phyloP scores from a whole-genome alignment of 2,797 vertebrate species.

The Sebastiscus tertius region DNA sequence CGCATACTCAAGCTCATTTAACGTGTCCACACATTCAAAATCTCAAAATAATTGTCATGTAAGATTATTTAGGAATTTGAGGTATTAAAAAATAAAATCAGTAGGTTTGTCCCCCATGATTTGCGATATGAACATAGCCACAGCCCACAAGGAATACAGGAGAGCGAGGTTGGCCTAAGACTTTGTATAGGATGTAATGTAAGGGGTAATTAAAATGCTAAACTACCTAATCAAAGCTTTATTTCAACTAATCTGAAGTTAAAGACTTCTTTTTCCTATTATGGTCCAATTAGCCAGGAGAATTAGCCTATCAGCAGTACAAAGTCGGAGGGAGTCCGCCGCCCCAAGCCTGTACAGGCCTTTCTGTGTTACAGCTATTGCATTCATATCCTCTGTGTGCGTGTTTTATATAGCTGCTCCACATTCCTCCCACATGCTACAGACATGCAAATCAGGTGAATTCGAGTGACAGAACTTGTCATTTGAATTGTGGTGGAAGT shows the following conservation, averaged over 20 bases:
- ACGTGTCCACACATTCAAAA: background rate
- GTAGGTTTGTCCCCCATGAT: background rate
- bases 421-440: slow-evolving; percentile 23
- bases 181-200: slow-evolving; percentile 36
- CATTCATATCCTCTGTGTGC: slow-evolving; percentile 6
- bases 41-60: background rate
- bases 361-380: slow-evolving; percentile 41
- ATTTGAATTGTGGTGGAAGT: slow-evolving; percentile 28
- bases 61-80: background rate
- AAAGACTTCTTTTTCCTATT: slow-evolving; percentile 55
- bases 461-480: slow-evolving; percentile 20
- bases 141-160: background rate
- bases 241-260: slow-evolving; percentile 61
- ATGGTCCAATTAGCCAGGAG: slow-evolving; percentile 58
- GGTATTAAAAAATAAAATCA: background rate
- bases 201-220: slow-evolving; percentile 51
- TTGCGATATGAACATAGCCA: background rate
- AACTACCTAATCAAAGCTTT: slow-evolving; percentile 58
- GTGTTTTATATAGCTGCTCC: background rate
- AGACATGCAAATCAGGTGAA: slow-evolving; percentile 39
- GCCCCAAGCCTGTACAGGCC: slow-evolving; percentile 26
- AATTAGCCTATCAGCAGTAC: slow-evolving; percentile 59
- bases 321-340: slow-evolving; percentile 46
- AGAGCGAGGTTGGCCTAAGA: slow-evolving; percentile 4
- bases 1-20: background rate